phyloP scores from a whole-genome alignment of 1,140 invertebrate genomes.

The Lepeophtheirus salmonis region DNA sequence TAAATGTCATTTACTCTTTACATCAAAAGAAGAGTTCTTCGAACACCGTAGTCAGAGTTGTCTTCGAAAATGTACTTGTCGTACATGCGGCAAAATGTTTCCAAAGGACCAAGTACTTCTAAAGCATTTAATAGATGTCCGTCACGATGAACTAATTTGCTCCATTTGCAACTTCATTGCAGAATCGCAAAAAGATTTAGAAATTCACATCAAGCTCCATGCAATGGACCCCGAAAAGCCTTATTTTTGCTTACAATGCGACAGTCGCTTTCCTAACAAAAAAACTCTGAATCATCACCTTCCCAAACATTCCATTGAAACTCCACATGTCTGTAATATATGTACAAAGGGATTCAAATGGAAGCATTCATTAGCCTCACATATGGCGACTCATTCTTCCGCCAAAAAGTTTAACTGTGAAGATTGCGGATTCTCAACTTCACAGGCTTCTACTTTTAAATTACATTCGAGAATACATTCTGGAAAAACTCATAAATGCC shows the following conservation, averaged over 20 bases:
- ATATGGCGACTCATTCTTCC: slow-evolving; percentile 35
- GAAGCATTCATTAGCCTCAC: slow-evolving; percentile 39
- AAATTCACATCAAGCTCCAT: not conserved
- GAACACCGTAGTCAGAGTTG: slow-evolving; percentile 1
- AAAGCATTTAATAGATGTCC: slow-evolving; percentile 1
- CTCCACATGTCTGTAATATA: slow-evolving; percentile 36
- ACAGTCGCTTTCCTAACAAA: slow-evolving; percentile 33
- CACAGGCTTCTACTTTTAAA: slow-evolving; percentile 37
- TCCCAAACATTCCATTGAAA: slow-evolving; percentile 36
- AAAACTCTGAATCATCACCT: slow-evolving; percentile 33
- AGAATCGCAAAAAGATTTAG: not conserved
- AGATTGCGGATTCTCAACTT: slow-evolving; percentile 38
- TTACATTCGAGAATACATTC: slow-evolving; percentile 36
- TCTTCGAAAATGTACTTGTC: not conserved
- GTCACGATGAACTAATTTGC: slow-evolving; percentile 8
- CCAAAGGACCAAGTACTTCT: not conserved
- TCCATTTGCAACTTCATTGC: not conserved
- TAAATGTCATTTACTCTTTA: slow-evolving; percentile 4
- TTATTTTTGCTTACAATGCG: slow-evolving; percentile 35
- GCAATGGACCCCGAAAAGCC: slow-evolving; percentile 22
- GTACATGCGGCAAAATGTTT: slow-evolving; percentile 4
- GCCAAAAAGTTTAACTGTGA: slow-evolving; percentile 40
- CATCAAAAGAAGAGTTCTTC: slow-evolving; percentile 5
- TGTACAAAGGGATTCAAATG: slow-evolving; percentile 42
- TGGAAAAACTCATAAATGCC: slow-evolving; percentile 35